A percentile compares a stretch with the other conserved stretches of the same genome.
phyloP scores from a whole-genome alignment of 2,888 invertebrate species.

The Tholera decimalis region DNA sequence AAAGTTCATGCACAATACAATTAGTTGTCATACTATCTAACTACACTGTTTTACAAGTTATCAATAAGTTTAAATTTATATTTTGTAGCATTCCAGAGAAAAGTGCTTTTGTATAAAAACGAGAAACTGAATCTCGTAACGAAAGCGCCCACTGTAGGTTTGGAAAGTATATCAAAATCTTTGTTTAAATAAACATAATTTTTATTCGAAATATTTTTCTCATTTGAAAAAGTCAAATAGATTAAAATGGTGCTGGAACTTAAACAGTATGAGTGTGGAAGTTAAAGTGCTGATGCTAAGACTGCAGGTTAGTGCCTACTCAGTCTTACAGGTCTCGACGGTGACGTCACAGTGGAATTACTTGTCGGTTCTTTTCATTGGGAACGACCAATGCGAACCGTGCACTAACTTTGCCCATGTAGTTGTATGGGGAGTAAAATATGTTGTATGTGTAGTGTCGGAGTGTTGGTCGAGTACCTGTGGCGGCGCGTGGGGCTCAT shows the following conservation, averaged over 20 bases:
- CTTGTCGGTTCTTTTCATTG: too few relatives aligned
- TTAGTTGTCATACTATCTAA: constrained; percentile 3
- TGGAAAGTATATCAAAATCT: too few relatives aligned
- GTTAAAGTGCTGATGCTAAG: neutral
- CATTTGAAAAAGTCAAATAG: neutral
- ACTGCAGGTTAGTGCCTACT: neutral
- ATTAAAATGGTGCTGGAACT: neutral
- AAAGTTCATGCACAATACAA: constrained; percentile 23
- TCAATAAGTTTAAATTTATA: too few relatives aligned
- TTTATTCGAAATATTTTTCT: neutral
- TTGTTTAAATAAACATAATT: too few relatives aligned
- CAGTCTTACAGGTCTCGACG: too few relatives aligned
- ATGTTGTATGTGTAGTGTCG: neutral
- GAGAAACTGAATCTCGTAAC: neutral
- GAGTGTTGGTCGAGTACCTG: neutral
- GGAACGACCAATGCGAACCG: too few relatives aligned
- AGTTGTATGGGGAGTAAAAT: too few relatives aligned
- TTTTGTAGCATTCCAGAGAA: neutral
- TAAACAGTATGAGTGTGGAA: neutral
- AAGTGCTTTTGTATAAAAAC: neutral
- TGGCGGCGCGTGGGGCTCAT: constrained; percentile 91
- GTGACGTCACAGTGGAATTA: too few relatives aligned
- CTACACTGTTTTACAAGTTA: neutral
- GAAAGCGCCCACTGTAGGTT: too few relatives aligned
- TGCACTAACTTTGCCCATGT: too few relatives aligned